Percentiles rank a stretch among this genome's conserved stretches.
These are phyloP conservation scores for Datnioides undecimradiatus DNA, from an alignment of 2,113 vertebrate species.

Conservation along the genomic window DNA sequence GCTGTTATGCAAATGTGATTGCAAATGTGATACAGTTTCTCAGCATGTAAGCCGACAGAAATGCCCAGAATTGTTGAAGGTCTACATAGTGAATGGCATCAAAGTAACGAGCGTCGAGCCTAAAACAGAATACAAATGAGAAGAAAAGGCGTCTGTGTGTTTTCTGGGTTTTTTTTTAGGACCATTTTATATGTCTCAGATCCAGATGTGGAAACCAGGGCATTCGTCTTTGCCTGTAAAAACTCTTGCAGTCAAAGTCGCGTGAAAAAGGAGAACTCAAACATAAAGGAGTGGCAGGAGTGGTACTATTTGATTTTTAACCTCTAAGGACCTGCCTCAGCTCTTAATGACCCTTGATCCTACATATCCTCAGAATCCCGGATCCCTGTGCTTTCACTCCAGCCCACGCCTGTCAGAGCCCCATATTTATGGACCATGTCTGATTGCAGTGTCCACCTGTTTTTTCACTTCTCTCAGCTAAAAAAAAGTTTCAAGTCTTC, in stretches of 20 bases:
- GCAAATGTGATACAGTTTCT: slow-evolving; percentile 10
- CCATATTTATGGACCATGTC: slow-evolving; percentile 75
- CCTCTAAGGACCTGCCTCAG: slow-evolving; percentile 55
- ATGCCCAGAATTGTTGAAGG: not conserved
- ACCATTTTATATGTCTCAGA: slow-evolving; percentile 34
- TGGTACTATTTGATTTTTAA: slow-evolving; percentile 66
- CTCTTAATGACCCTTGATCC: slow-evolving; percentile 66
- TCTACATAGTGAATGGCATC: not conserved
- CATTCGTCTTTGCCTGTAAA: slow-evolving; percentile 40
- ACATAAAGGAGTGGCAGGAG: slow-evolving; percentile 63
- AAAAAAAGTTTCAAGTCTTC: slow-evolving; percentile 59
- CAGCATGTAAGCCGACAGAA: slow-evolving; percentile 3
- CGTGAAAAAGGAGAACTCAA: slow-evolving; percentile 54
- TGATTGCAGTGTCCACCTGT: slow-evolving; percentile 75
- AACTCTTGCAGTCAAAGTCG: slow-evolving; percentile 32
- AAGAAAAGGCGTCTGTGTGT: slow-evolving; percentile 7
- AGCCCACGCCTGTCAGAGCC: slow-evolving; percentile 52
- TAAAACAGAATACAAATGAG: slow-evolving; percentile 27
- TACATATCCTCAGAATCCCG: slow-evolving; percentile 47
- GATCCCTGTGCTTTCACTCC: slow-evolving; percentile 41
- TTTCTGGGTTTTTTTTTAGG: not conserved
- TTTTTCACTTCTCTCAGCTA: slow-evolving; percentile 67
- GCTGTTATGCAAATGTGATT: slow-evolving; percentile 30
- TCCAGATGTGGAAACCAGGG: slow-evolving; percentile 60
- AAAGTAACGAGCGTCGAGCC: slow-evolving; percentile 1